A percentile compares a stretch with the other conserved stretches of the same genome.
phyloP scores from a whole-genome alignment of 2,113 vertebrate species.

The Ardeotis arabs region DNA sequence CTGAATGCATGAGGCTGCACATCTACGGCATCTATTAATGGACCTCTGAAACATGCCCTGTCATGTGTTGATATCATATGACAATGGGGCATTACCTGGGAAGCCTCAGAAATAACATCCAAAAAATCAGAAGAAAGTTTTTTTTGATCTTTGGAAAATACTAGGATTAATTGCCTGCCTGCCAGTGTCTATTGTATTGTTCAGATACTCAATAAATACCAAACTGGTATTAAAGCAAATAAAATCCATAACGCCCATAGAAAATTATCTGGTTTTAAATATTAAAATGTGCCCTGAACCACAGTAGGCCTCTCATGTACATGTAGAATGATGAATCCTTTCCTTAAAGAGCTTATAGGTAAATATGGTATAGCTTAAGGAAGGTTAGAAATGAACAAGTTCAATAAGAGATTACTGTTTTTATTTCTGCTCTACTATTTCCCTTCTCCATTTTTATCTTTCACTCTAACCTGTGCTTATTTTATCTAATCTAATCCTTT shows the following conservation, averaged over 20 bases:
- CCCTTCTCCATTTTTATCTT: not conserved
- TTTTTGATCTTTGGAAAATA: not conserved
- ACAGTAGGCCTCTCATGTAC: not conserved
- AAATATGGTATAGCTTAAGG: not conserved
- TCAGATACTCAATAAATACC: not conserved
- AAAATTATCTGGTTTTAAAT: not conserved
- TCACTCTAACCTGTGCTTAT: not conserved
- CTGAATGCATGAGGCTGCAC: constrained; percentile 44
- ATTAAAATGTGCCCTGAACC: not conserved
- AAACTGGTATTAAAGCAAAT: not conserved
- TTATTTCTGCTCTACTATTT: not conserved
- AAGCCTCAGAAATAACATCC: constrained; percentile 14
- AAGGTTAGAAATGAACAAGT: not conserved
- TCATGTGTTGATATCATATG: not conserved
- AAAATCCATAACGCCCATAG: not conserved
- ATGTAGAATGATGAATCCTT: not conserved
- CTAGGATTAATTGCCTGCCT: not conserved
- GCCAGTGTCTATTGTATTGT: not conserved
- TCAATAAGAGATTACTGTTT: not conserved
- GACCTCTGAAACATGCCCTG: constrained; percentile 39
- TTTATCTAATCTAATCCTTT: not conserved
- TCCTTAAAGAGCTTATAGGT: not conserved
- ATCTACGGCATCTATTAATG: constrained; percentile 40
- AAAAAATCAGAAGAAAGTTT: not conserved
- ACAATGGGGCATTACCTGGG: not conserved